Conservation (phyloP, 2,888 invertebrate genomes). For the Allophyes oxyacanthae region DNA sequence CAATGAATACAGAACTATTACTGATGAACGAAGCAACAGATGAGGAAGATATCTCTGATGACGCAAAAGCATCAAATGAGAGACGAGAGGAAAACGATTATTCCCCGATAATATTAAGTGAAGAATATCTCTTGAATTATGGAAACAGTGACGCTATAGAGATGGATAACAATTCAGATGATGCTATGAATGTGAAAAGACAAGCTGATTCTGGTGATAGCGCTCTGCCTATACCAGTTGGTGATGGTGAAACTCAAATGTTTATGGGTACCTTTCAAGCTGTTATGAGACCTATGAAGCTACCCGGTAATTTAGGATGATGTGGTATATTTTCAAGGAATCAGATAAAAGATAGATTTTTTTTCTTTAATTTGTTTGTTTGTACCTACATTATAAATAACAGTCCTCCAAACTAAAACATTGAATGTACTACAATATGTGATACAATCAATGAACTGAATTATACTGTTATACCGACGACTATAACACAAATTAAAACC, state of each 20-base stretch:
- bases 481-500: too few species aligned
- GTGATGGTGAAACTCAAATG: conserved; percentile 60
- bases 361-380: too few species aligned
- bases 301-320: conserved; percentile 44
- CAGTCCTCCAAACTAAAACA: too few species aligned
- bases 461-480: too few species aligned
- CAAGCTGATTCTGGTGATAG: conserved; percentile 36
- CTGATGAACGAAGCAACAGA: background rate
- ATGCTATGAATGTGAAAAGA: conserved; percentile 41
- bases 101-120: conserved; percentile 4
- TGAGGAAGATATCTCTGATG: background rate
- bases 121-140: conserved; percentile 25
- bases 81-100: conserved; percentile 8
- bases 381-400: too few species aligned
- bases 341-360: too few species aligned
- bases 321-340: background rate
- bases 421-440: too few species aligned
- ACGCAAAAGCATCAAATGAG: background rate
- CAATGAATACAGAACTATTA: background rate
- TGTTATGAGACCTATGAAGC: conserved; percentile 64
- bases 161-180: background rate
- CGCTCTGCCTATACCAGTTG: conserved; percentile 25
- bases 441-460: too few species aligned
- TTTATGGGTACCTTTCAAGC: conserved; percentile 71
- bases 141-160: conserved; percentile 23